phyloP scores from a whole-genome alignment of 2,113 vertebrate genomes.

The Periophthalmus modestus region DNA sequence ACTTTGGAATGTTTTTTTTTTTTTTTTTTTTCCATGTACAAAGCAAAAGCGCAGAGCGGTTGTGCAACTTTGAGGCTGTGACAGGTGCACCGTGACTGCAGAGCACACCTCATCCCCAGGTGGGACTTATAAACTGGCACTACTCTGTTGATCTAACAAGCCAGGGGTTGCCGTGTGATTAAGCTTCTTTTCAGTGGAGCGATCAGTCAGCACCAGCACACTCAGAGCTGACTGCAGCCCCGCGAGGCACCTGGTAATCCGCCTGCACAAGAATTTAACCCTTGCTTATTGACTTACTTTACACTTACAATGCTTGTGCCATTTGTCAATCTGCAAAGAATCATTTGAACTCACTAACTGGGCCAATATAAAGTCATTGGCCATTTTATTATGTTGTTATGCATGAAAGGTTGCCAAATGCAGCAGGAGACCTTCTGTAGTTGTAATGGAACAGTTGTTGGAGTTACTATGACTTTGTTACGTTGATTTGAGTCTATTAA shows the following conservation, averaged over 20 bases:
- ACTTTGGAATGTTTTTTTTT: slow-evolving; percentile 24
- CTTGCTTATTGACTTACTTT: slow-evolving; percentile 46
- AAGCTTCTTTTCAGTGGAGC: slow-evolving; percentile 73
- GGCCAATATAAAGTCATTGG: slow-evolving; percentile 3
- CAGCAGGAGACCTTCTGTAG: neutral
- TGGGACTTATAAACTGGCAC: slow-evolving; percentile 64
- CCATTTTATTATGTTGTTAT: neutral
- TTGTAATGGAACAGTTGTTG: neutral
- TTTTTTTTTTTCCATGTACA: slow-evolving; percentile 19
- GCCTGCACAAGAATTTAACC: slow-evolving; percentile 74
- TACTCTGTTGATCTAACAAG: slow-evolving; percentile 74
- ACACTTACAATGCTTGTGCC: slow-evolving; percentile 8
- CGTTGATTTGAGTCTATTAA: neutral
- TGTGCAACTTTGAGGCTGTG: slow-evolving; percentile 32
- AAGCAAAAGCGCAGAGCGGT: slow-evolving; percentile 10
- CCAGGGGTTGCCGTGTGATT: slow-evolving; percentile 77
- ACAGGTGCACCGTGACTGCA: slow-evolving; percentile 59
- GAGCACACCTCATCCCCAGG: slow-evolving; percentile 61
- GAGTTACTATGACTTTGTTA: neutral
- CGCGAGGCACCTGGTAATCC: slow-evolving; percentile 69
- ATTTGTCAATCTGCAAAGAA: slow-evolving; percentile 17
- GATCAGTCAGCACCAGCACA: slow-evolving; percentile 73
- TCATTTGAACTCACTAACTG: slow-evolving; percentile 38
- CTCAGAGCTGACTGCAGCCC: slow-evolving; percentile 60
- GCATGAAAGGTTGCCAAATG: neutral